A percentile compares a stretch with the other conserved stretches of the same genome.
phyloP scores from a whole-genome alignment of 2,888 invertebrate species.

The Uloborus plumipes region DNA sequence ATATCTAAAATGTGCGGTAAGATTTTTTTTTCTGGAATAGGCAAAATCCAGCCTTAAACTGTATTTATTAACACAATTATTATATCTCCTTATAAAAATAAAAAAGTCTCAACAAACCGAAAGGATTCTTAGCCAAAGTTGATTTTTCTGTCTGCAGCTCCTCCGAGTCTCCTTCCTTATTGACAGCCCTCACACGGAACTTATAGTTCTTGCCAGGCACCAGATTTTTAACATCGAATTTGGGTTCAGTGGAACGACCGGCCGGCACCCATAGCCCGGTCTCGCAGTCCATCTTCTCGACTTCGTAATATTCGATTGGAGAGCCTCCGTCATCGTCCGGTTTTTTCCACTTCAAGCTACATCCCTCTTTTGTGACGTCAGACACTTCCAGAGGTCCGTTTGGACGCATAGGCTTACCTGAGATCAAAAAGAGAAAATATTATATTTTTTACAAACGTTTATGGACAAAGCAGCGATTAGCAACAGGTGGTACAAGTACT shows the following conservation, averaged over 20 bases:
- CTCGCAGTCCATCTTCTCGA: conserved; percentile 96
- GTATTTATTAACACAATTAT: too few relatives aligned
- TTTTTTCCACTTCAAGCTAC: conserved; percentile 91
- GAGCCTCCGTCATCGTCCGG: conserved; percentile 90
- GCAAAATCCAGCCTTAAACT: too few relatives aligned
- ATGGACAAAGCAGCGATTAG: neutral
- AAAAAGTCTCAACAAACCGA: conserved; percentile 26
- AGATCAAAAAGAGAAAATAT: neutral
- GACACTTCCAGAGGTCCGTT: conserved; percentile 76
- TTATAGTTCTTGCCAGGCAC: conserved; percentile 97
- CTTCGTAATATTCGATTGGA: conserved; percentile 88
- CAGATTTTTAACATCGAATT: conserved; percentile 88
- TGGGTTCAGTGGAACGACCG: conserved; percentile 85
- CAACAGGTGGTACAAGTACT: neutral
- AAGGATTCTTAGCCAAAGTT: conserved; percentile 90
- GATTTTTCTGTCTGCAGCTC: conserved; percentile 90
- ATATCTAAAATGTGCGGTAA: too few relatives aligned
- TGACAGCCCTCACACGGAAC: conserved; percentile 96
- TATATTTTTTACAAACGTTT: neutral
- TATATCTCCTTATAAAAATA: too few relatives aligned
- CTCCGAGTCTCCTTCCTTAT: conserved; percentile 97
- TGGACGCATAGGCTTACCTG: conserved; percentile 70
- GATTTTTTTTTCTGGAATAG: too few relatives aligned
- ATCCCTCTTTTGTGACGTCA: conserved; percentile 90
- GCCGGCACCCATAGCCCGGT: conserved; percentile 97